Evolutionary conservation across 2,113 vertebrate genomes (phyloP), one percentile per base, ranked within the genome.

Genomic region (Odontophorus gujanensis): DNA sequence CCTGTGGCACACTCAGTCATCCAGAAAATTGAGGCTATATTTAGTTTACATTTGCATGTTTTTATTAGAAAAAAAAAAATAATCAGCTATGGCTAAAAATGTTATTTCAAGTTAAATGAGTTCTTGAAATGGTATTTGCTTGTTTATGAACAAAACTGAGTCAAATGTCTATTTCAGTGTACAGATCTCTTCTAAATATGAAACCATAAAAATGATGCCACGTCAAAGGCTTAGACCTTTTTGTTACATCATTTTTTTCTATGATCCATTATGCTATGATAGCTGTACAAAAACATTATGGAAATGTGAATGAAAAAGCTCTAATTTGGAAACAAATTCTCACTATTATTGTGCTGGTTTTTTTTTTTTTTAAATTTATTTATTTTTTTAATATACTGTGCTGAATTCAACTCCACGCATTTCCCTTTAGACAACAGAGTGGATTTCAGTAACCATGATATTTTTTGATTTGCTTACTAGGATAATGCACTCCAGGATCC

Each of bases 61-160:
- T 93, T 92, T 92, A 92, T 95, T 96, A 96, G 86, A 53, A 94
- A 93, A 95, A 95, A 94, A 38, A 88, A 87, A 93, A 92, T 25
- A 90, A 93, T 45, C 42, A 77, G 17, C 71, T 69, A 68, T 10
- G 50, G 43, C 28, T 88, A 95, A 92, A 96, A 82, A 30, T 84
- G 22, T 87, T 90, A 87, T 79, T 93, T 87, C 43, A 80, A 34
- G 93, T 65, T 65, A 93, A 92, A 91, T 63, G 48, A 85, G n/a
- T 8, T 87, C 94, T 89, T 71, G 7, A 77, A 82, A 89, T 19
- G 50, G 5, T 77, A 86, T 92, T 93, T 93, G n/a, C 80, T 87
- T 71, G n/a, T 76, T 96, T 84, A 61, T 34, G 36, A 62, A 90
- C 21, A 85, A 57, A 87, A 80, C 21, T 26, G 22, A 76, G n/a